Evolutionary conservation across 2,888 invertebrate genomes (phyloP).

Genomic region (Drosophila glabriapex): DNA sequence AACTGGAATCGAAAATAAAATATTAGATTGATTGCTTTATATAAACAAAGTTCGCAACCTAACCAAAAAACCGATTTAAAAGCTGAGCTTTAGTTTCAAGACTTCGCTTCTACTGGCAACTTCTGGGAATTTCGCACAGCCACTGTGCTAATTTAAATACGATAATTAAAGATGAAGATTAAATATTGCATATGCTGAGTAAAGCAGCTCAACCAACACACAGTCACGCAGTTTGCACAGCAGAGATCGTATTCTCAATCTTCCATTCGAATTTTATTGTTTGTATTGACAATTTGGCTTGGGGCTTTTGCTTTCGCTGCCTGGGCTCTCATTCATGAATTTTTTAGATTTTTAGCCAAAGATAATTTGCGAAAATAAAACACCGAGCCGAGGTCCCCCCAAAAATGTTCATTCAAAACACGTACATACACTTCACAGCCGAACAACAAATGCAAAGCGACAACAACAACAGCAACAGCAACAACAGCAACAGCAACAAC

Average conservation of each 20-base stretch:
- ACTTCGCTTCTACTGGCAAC: not conserved
- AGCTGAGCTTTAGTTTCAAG: not conserved
- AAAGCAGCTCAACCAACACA: not conserved
- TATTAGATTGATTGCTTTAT: not conserved
- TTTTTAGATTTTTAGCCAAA: slow-evolving; percentile 67
- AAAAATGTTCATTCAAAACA: slow-evolving; percentile 69
- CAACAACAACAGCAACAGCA: slow-evolving; percentile 37
- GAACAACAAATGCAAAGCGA: slow-evolving; percentile 63
- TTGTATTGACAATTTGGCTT: slow-evolving; percentile 58
- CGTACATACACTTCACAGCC: slow-evolving; percentile 61
- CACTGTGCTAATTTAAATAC: not conserved
- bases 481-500: slow-evolving; percentile 7
- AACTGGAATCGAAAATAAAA: not conserved
- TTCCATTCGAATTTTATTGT: slow-evolving; percentile 29
- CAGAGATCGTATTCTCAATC: slow-evolving; percentile 25
- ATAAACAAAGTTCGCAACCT: not conserved
- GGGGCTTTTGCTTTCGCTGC: slow-evolving; percentile 42
- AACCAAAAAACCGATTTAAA: not conserved
- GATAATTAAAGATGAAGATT: slow-evolving; percentile 10
- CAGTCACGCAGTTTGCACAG: not conserved
- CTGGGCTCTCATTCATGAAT: slow-evolving; percentile 71
- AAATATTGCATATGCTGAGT: slow-evolving; percentile 7
- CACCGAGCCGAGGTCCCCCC: slow-evolving; percentile 34
- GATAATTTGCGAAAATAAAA: slow-evolving; percentile 70
- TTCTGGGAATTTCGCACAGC: not conserved